Conservation (phyloP, 2,797 vertebrate genomes). For the Gallinago solitaria region DNA sequence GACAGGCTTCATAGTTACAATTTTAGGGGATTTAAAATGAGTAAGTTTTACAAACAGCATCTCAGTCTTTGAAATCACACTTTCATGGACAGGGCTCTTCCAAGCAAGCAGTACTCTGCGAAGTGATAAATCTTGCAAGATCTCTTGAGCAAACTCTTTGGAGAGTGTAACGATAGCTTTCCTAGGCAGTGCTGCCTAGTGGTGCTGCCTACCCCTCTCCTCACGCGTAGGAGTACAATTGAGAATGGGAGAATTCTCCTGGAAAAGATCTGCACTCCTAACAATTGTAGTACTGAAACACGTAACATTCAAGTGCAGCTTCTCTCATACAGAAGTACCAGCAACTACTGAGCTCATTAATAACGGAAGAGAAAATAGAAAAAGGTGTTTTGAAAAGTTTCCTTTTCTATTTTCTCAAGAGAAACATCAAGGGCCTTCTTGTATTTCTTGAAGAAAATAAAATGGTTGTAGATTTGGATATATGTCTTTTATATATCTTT, state of each 20-base stretch:
- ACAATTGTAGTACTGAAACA: neutral
- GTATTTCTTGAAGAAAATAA: neutral
- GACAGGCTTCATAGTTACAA: neutral
- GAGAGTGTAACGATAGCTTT: neutral
- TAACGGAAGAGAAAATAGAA: neutral
- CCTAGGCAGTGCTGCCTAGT: neutral
- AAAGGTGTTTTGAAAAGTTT: neutral
- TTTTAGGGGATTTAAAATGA: neutral
- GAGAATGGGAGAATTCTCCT: neutral
- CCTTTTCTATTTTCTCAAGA: neutral
- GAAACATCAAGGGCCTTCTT: neutral
- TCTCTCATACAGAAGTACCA: neutral
- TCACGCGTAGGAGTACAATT: neutral
- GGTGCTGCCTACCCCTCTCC: neutral
- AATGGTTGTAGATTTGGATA: neutral
- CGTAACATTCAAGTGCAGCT: neutral
- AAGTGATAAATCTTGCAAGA: neutral
- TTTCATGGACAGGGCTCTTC: neutral
- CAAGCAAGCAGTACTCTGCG: neutral
- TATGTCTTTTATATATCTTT: too few species aligned
- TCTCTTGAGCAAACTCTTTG: neutral
- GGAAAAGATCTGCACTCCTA: neutral
- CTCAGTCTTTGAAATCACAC: neutral
- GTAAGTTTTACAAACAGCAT: neutral
- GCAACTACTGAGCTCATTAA: neutral